Base-by-base conservation (phyloP, 2,888 invertebrate genomes). In the Loripinus fragilis region DNA sequence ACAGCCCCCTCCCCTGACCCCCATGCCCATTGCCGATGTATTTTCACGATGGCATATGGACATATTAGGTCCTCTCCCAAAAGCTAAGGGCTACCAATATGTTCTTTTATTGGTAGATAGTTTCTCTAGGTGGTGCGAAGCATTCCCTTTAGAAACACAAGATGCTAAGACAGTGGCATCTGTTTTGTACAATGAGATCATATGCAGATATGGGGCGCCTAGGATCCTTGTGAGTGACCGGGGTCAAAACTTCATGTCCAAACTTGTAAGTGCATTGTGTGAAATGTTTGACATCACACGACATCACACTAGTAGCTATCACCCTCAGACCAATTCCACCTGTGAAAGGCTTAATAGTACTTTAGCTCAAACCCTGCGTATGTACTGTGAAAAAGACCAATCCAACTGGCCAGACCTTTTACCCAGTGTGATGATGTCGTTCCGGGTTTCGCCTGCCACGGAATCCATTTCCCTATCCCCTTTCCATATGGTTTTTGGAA, bases 221-320 rank as follows among this genome's bases (percentile, higher is more conserved):
- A 28, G 72, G 8, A 38, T 65, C 28, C 42, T 81, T 38, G 25
- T 75, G 0, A 71, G 71, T 25, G 78, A 78, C 30, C 65, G 81
- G 23, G 81, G 81, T 2, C n/a, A 42, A 65, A 78, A 81, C n/a
- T 85, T 85, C 50, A 85, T 83, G 81, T 85, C 81, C 0, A 85
- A n/a, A n/a, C n/a, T n/a, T n/a, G n/a, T n/a, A n/a, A n/a, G n/a
- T n/a, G n/a, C n/a, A n/a, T n/a, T n/a, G n/a, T n/a, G n/a, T n/a
- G n/a, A n/a, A n/a, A 30, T 83, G 17, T 80, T 86, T 52, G 69
- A 83, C 20, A 78, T 86, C 17, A 86, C 66, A 33, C 42, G 77
- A 30, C 74, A 78, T 50, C 41, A 70, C 65, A 81, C 86, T n/a
- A n/a, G n/a, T n/a, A n/a, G n/a, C n/a, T n/a, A n/a, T n/a, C n/a